Conservation (phyloP, 37 sponge, comb jelly and placozoan genomes). For the Eunapius fragilis region DNA sequence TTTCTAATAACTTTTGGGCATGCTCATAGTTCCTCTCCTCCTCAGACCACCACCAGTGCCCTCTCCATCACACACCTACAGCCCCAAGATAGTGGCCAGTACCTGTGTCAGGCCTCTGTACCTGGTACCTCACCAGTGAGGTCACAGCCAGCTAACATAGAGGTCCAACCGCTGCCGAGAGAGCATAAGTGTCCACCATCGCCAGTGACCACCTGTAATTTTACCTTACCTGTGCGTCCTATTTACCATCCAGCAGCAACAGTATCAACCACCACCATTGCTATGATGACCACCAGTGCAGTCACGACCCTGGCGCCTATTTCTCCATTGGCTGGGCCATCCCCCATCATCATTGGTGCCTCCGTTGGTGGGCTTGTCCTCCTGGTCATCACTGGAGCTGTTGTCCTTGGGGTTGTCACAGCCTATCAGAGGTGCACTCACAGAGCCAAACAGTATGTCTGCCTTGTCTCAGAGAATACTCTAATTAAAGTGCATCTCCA, state of each 20-base stretch:
- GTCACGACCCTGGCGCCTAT: neutral
- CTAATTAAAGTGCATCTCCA: no score
- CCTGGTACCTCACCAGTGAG: neutral
- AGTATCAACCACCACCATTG: neutral
- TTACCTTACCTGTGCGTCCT: neutral
- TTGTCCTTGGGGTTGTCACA: neutral
- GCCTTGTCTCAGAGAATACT: no score
- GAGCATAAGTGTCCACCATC: neutral
- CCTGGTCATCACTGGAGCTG: neutral
- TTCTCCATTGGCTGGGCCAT: neutral
- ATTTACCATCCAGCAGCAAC: neutral
- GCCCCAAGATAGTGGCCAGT: neutral
- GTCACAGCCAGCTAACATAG: neutral
- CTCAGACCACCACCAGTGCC: neutral
- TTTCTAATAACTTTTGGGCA: no score
- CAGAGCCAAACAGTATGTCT: neutral
- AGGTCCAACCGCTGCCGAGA: neutral
- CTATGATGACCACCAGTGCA: neutral
- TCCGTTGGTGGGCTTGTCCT: neutral
- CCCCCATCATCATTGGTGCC: neutral
- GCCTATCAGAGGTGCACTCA: neutral
- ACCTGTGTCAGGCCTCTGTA: neutral
- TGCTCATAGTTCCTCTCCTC: no score
- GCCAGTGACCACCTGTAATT: neutral
- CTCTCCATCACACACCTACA: neutral